Percentiles rank a stretch among this genome's conserved stretches.
phyloP scores from a whole-genome alignment of 2,888 invertebrate genomes.

The Conomelus anceps region DNA sequence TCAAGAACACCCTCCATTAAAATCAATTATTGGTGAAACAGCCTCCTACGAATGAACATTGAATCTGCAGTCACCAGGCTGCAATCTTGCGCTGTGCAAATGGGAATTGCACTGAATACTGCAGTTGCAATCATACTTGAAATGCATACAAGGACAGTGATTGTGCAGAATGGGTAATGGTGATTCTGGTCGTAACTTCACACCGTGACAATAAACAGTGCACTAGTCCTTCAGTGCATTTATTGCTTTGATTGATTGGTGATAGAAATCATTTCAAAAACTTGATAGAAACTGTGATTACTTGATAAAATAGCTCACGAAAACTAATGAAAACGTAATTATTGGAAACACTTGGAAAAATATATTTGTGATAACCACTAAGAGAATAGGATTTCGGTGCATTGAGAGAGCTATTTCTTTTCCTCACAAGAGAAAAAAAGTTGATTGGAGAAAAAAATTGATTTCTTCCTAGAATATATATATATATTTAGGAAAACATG shows the following conservation, averaged over 20 bases:
- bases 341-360: too few relatives aligned
- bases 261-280: not conserved
- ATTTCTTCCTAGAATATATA: too few relatives aligned
- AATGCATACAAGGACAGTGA: not conserved
- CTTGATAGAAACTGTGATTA: not conserved
- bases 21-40: not conserved
- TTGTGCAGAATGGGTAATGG: not conserved
- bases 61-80: not conserved
- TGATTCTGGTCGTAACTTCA: not conserved
- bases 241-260: not conserved
- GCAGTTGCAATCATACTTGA: not conserved
- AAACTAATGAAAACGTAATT: not conserved
- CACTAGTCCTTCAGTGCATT: not conserved
- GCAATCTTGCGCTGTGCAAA: not conserved
- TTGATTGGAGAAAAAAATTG: too few relatives aligned
- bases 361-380: too few relatives aligned
- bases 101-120: not conserved
- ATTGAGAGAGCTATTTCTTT: too few relatives aligned
- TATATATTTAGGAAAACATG: too few relatives aligned
- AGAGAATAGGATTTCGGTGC: too few relatives aligned
- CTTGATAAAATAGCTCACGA: not conserved
- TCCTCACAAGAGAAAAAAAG: too few relatives aligned
- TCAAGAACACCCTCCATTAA: not conserved
- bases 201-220: not conserved
- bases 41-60: not conserved